These are phyloP conservation scores for Melanerpes formicivorus DNA, from an alignment of 2,113 vertebrate species.

Conservation along the genomic window DNA sequence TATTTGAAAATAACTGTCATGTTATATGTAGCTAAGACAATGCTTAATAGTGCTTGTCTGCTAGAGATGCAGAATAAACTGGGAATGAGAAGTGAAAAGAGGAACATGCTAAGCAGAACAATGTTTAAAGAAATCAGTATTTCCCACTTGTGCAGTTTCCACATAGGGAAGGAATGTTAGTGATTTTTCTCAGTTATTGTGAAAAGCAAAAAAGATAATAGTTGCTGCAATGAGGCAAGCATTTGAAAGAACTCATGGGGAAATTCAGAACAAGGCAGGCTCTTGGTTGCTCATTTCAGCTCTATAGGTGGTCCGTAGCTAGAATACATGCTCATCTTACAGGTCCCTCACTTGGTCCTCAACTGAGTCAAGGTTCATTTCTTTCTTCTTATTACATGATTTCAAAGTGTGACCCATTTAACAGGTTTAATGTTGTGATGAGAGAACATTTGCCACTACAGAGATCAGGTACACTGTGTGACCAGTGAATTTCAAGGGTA, in stretches of 20 bases:
- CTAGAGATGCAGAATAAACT: neutral
- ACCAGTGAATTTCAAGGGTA: neutral
- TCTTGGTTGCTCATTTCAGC: neutral
- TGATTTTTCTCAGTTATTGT: constrained; percentile 6
- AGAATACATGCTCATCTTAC: neutral
- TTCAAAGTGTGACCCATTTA: neutral
- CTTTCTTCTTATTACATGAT: neutral
- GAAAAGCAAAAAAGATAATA: constrained; percentile 12
- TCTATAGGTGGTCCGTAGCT: neutral
- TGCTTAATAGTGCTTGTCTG: neutral
- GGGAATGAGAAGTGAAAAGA: neutral
- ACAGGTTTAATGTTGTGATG: neutral
- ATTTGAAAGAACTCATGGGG: neutral
- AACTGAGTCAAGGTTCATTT: neutral
- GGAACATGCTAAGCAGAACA: neutral
- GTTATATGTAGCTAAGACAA: neutral
- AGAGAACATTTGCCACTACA: neutral
- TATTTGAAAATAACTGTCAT: neutral
- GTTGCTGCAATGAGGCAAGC: neutral
- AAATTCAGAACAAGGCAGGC: neutral
- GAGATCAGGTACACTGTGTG: accelerated
- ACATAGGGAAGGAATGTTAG: neutral
- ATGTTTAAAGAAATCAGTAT: neutral
- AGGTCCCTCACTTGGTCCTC: neutral
- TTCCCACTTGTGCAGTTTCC: neutral